These are phyloP conservation scores for Hydrolagus colliei DNA, from an alignment of 2,797 vertebrate genomes.

Conservation along the genomic window DNA sequence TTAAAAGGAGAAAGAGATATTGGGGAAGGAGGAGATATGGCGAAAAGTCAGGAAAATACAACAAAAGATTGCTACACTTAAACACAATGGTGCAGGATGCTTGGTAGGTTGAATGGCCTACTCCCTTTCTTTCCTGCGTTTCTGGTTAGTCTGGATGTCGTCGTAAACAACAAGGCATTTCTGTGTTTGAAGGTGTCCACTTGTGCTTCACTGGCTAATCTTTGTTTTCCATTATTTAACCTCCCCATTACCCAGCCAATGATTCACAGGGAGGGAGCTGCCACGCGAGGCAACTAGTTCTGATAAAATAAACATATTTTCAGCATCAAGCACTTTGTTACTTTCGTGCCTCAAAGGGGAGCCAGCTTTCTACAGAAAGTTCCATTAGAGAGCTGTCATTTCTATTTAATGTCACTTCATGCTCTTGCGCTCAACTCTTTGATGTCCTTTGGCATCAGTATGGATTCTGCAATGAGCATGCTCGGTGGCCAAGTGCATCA, in stretches of 20 bases:
- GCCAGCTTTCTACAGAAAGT: conserved; percentile 61
- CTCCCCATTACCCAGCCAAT: conserved; percentile 29
- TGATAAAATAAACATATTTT: conserved; percentile 62
- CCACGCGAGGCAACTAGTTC: conserved; percentile 10
- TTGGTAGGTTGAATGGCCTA: background rate
- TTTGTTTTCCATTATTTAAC: conserved; percentile 3
- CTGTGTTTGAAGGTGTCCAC: background rate
- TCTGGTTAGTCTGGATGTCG: background rate
- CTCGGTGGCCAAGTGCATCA: background rate
- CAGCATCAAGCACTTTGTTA: conserved; percentile 74
- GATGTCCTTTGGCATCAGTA: conserved; percentile 21
- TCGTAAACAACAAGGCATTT: background rate
- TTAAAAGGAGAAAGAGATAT: too few relatives aligned
- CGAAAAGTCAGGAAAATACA: too few relatives aligned
- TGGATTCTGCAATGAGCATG: conserved; percentile 3
- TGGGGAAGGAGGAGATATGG: too few relatives aligned
- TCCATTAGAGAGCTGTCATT: conserved; percentile 94
- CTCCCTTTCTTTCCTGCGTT: background rate
- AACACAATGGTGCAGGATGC: background rate
- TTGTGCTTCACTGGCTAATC: background rate
- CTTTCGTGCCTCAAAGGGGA: conserved; percentile 68
- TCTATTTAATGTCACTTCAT: conserved; percentile 93
- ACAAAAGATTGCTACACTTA: too few relatives aligned
- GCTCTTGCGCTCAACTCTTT: conserved; percentile 53
- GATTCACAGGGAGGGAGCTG: background rate